Evolutionary conservation across 2,797 vertebrate species (phyloP).

Genomic region (Simalia tracyae): DNA sequence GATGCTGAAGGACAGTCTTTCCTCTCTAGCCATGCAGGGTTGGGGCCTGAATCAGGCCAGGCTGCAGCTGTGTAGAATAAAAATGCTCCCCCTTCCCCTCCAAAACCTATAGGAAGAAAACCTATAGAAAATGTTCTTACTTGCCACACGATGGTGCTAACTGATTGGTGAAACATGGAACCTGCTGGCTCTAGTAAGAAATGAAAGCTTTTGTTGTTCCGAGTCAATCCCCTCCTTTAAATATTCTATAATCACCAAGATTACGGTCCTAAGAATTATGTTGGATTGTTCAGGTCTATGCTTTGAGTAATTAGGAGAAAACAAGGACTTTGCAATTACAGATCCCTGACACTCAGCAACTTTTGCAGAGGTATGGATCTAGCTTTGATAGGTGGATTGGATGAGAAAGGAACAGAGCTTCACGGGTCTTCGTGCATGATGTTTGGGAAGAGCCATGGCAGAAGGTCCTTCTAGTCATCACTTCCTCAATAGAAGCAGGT

Average conservation of each 20-base stretch:
- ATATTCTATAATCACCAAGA: slow-evolving; percentile 65
- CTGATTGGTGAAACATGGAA: slow-evolving; percentile 13
- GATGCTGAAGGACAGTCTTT: background rate
- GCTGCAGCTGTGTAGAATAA: background rate
- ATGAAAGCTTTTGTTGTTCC: slow-evolving; percentile 45
- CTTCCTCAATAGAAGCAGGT: background rate
- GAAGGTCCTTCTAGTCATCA: background rate
- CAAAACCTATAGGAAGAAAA: background rate
- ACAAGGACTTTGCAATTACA: background rate
- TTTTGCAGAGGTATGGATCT: background rate
- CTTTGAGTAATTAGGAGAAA: slow-evolving; percentile 47
- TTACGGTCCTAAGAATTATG: slow-evolving; percentile 59
- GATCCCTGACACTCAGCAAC: background rate
- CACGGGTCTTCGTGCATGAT: background rate
- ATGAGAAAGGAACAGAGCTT: background rate
- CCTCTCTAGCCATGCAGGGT: background rate
- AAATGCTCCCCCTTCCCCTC: background rate
- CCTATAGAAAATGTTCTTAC: background rate
- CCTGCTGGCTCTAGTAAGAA: background rate
- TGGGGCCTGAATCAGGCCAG: background rate
- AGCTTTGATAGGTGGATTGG: background rate
- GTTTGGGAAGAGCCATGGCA: background rate
- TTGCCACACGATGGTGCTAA: slow-evolving; percentile 61
- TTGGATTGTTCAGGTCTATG: slow-evolving; percentile 46
- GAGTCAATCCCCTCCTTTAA: slow-evolving; percentile 36